Evolutionary conservation across 2,113 vertebrate species (phyloP), one percentile per base, ranked within the genome.

Genomic region (Rhizomys pruinosus): DNA sequence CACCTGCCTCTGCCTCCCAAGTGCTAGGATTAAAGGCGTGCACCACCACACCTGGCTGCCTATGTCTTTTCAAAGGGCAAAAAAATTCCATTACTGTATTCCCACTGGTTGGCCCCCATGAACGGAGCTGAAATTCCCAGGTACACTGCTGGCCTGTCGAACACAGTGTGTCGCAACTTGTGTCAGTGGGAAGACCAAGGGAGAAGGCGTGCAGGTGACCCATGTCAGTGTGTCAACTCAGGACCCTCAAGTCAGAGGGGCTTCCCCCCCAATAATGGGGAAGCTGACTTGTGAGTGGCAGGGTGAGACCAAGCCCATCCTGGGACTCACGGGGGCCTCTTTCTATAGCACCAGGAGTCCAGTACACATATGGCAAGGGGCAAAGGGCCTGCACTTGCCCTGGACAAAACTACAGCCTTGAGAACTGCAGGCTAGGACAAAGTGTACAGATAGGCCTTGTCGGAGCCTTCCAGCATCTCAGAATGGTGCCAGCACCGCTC

Each of bases 401-500:
- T 7, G 19, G 47, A 17, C 59, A 27, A 20, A 34, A 27, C 25
- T 20, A 29, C 11, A 11, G n/a, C 39, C 27, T 22, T 4, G 27
- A 5, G 61, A 6, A 19, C 39, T 16, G 0, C 11, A 12, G 72
- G 37, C 10, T 25, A n/a, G 39, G 47, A 15, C 80, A 23, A 12
- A 3, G 3, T 2, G 10, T 0, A 13, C 34, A 3, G 7, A 2
- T 13, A 17, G 64, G 64, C 39, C 78, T 13, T 39, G 5, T 34
- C 80, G 5, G 9, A 59, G 42, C 5, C 4, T 2, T 19, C 1
- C 4, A 16, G 55, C n/a, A 29, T 22, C 44, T 77, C 42, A 20
- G 17, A 52, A 52, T 84, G 81, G 81, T 47, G 29, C 55, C 10
- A 5, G 39, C 27, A 29, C 16, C 16, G 17, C 66, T 22, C 57